Percentiles rank a stretch among this genome's conserved stretches.
These are phyloP conservation scores for Gortyna flavago DNA, from an alignment of 2,888 invertebrate genomes.

Conservation along the genomic window DNA sequence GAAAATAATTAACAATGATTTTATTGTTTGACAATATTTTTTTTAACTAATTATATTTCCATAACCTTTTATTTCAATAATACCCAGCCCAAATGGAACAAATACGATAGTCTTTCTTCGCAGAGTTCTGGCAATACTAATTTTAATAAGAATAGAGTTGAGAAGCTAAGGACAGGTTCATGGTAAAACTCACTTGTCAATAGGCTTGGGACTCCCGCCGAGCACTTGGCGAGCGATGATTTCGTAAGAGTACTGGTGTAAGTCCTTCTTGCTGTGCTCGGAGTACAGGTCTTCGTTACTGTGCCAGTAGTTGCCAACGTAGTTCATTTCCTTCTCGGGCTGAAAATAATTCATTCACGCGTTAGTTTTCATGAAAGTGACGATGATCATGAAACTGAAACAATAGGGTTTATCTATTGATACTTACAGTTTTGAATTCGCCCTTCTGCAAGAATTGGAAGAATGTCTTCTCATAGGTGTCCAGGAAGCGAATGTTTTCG, in stretches of 20 bases:
- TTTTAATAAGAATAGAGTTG: neutral
- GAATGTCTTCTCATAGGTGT: constrained; percentile 90
- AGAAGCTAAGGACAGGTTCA: neutral
- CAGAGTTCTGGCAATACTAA: neutral
- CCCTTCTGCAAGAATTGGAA: constrained; percentile 88
- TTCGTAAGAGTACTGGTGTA: constrained; percentile 89
- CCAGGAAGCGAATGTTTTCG: constrained; percentile 89
- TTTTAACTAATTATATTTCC: neutral
- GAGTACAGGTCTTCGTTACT: constrained; percentile 88
- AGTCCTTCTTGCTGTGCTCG: constrained; percentile 75
- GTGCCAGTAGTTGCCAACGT: constrained; percentile 90
- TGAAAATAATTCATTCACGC: constrained; percentile 62
- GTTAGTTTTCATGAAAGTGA: neutral
- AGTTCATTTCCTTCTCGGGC: constrained; percentile 85
- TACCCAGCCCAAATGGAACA: no score
- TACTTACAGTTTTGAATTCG: constrained; percentile 90
- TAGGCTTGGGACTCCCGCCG: constrained; percentile 74
- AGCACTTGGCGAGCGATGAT: constrained; percentile 88
- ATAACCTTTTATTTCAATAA: neutral
- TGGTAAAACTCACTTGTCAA: constrained; percentile 73
- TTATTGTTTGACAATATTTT: neutral
- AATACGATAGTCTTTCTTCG: neutral
- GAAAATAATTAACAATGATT: constrained; percentile 47
- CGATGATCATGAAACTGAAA: neutral
- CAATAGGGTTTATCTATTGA: neutral